These are phyloP conservation scores for Xylota sylvarum DNA, from an alignment of 2,888 invertebrate genomes.

Conservation along the genomic window DNA sequence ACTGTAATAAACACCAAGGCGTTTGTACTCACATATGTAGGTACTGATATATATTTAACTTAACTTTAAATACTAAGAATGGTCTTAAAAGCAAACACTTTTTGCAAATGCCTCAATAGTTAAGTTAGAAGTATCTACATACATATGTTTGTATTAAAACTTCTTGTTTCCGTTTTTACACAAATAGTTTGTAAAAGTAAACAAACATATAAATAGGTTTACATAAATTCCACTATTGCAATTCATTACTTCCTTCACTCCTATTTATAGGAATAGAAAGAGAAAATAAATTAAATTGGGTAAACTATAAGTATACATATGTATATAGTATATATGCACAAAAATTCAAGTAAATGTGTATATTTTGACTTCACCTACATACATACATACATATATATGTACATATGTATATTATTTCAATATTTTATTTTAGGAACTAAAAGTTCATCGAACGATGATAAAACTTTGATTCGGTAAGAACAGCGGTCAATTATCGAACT, in stretches of 20 bases:
- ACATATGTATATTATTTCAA: background rate
- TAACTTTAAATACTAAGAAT: too few species aligned
- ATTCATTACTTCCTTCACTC: constrained; percentile 30
- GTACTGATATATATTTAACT: too few species aligned
- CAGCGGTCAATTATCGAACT: background rate
- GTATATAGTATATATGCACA: too few species aligned
- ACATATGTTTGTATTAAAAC: too few species aligned
- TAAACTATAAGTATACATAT: background rate
- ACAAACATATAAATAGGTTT: constrained; percentile 38
- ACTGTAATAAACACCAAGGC: too few species aligned
- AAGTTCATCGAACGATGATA: constrained; percentile 3
- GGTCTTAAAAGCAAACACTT: too few species aligned
- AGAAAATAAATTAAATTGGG: constrained; percentile 2
- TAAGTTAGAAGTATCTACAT: too few species aligned
- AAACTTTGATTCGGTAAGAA: background rate
- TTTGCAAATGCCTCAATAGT: too few species aligned
- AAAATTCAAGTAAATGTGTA: background rate
- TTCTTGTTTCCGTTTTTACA: background rate
- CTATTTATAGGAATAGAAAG: constrained; percentile 1
- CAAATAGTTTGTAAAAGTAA: constrained; percentile 20
- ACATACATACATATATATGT: background rate
- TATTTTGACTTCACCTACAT: background rate
- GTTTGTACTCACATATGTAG: too few species aligned
- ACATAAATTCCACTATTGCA: background rate
- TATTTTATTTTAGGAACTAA: background rate